Conservation (phyloP, 2,113 vertebrate genomes). For the Erpornis zantholeuca region DNA sequence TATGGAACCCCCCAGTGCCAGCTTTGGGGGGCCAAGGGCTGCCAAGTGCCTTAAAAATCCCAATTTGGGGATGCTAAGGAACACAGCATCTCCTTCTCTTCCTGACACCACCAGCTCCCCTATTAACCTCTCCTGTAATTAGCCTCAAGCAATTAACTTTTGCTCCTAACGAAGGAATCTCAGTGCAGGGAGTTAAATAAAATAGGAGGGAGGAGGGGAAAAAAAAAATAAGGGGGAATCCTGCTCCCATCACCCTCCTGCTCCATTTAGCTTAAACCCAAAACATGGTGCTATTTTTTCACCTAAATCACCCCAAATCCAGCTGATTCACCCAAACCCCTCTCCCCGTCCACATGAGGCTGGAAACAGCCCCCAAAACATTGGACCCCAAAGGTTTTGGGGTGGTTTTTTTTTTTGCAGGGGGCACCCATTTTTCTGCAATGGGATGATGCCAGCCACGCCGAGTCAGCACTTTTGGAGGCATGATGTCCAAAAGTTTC, state of each 20-base stretch:
- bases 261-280: accelerated
- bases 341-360: accelerated
- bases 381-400: background rate
- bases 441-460: background rate
- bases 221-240: background rate
- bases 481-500: background rate
- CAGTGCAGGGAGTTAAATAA: background rate
- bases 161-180: background rate
- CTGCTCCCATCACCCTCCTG: background rate
- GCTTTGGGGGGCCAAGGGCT: background rate
- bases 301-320: background rate
- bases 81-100: background rate
- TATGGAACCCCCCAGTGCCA: too few relatives aligned
- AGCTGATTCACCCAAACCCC: background rate
- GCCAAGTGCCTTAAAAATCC: background rate
- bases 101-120: background rate
- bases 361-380: accelerated
- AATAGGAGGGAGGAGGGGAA: background rate
- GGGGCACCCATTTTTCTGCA: background rate
- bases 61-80: background rate
- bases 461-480: background rate
- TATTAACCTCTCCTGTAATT: background rate
- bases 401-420: background rate
- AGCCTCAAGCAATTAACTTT: conserved; percentile 21
- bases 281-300: accelerated